Conservation (phyloP, 2,113 vertebrate genomes). For the Leptobrachium leishanense region DNA sequence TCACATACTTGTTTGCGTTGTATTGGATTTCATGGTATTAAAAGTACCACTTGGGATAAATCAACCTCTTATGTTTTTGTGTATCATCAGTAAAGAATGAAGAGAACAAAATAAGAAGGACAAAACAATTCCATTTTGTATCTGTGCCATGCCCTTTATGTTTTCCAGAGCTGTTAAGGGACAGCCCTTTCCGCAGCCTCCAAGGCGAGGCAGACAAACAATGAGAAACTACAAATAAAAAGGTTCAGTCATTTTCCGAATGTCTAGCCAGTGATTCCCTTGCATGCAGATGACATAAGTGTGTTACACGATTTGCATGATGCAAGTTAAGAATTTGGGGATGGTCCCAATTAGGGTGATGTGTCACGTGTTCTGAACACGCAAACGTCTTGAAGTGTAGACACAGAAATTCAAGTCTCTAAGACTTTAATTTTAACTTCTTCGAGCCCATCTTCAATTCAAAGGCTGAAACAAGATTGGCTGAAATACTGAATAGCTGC, state of each 20-base stretch:
- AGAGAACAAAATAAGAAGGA: neutral
- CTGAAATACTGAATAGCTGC: too few relatives aligned
- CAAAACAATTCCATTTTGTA: neutral
- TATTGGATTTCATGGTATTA: neutral
- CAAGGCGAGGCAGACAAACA: slow-evolving; percentile 1
- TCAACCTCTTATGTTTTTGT: neutral
- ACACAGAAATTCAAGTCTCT: neutral
- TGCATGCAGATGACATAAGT: slow-evolving; percentile 30
- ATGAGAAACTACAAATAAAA: slow-evolving; percentile 14
- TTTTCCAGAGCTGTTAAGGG: slow-evolving; percentile 14
- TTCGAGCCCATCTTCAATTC: neutral
- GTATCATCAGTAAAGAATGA: slow-evolving; percentile 13
- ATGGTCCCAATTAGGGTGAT: slow-evolving; percentile 37
- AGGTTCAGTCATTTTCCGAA: slow-evolving; percentile 20
- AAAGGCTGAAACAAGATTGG: too few relatives aligned
- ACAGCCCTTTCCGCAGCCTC: neutral
- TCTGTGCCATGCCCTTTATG: slow-evolving; percentile 14
- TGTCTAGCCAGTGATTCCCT: slow-evolving; percentile 22
- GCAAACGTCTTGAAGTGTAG: neutral
- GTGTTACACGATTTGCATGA: slow-evolving; percentile 22
- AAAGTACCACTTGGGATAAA: neutral
- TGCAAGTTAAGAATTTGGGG: slow-evolving; percentile 15
- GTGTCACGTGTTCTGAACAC: slow-evolving; percentile 24
- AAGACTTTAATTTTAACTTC: neutral
- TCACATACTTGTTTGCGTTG: neutral